phyloP scores from a whole-genome alignment of 2,888 invertebrate species.

The Melanotus villosus region DNA sequence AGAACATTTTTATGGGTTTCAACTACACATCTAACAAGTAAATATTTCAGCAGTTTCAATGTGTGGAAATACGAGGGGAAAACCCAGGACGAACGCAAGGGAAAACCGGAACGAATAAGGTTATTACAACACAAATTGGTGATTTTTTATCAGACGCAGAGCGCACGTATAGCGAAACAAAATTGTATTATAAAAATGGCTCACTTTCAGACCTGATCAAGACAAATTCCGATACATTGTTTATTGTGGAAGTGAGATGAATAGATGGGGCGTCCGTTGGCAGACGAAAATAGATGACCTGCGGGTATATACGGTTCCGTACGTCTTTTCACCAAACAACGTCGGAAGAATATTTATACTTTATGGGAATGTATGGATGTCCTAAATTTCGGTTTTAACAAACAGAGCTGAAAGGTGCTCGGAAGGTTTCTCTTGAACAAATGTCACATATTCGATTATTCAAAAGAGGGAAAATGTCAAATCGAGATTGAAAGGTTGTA shows the following conservation, averaged over 20 bases:
- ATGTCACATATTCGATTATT: slow-evolving; percentile 42
- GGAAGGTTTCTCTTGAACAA: slow-evolving; percentile 18
- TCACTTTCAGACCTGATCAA: slow-evolving; percentile 63
- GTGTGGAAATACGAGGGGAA: too few relatives aligned
- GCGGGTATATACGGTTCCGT: slow-evolving; percentile 32
- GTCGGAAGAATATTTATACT: slow-evolving; percentile 31
- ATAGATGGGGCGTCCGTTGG: slow-evolving; percentile 42
- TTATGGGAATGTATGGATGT: slow-evolving; percentile 27
- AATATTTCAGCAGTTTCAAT: too few relatives aligned
- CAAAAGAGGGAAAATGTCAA: slow-evolving; percentile 37
- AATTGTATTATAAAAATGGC: slow-evolving; percentile 63
- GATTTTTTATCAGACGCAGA: slow-evolving; percentile 60
- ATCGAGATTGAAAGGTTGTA: slow-evolving; percentile 33
- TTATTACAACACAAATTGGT: slow-evolving; percentile 59
- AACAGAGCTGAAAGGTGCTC: neutral
- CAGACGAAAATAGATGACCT: slow-evolving; percentile 46
- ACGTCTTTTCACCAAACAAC: slow-evolving; percentile 24
- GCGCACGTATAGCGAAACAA: slow-evolving; percentile 57
- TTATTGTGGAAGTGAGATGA: slow-evolving; percentile 60
- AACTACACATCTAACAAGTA: too few relatives aligned
- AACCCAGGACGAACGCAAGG: slow-evolving; percentile 13
- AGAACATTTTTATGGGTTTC: too few relatives aligned
- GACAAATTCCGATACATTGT: slow-evolving; percentile 67
- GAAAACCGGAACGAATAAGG: slow-evolving; percentile 36
- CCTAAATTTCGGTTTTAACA: slow-evolving; percentile 12